Percentiles rank a stretch among this genome's conserved stretches.
phyloP scores from a whole-genome alignment of 2,113 vertebrate genomes.

The Emberiza fucata region DNA sequence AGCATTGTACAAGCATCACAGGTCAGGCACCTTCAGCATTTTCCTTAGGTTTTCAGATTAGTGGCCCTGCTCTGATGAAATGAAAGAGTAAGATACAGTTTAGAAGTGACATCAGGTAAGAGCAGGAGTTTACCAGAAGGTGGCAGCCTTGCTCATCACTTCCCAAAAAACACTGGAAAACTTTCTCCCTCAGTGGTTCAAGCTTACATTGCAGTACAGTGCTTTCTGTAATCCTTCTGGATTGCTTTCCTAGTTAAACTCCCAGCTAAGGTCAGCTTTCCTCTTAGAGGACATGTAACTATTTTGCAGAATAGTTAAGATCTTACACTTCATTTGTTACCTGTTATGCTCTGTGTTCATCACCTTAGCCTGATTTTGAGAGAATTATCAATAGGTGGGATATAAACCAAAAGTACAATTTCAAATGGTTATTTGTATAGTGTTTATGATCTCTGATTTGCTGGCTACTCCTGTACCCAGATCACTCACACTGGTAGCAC shows the following conservation, averaged over 20 bases:
- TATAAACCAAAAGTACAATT: background rate
- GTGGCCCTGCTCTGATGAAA: background rate
- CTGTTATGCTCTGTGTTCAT: background rate
- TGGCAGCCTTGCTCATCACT: slow-evolving; percentile 48
- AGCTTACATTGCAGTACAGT: background rate
- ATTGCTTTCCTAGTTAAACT: background rate
- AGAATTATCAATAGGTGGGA: background rate
- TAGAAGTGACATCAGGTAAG: background rate
- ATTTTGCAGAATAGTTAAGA: background rate
- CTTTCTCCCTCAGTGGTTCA: background rate
- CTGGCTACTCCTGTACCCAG: background rate
- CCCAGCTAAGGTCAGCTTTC: background rate
- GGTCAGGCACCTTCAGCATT: background rate
- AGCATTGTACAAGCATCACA: background rate
- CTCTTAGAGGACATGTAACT: background rate
- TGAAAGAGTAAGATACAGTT: background rate
- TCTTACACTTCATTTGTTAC: background rate
- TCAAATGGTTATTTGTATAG: background rate
- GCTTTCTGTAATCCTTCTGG: background rate
- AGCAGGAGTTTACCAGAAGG: slow-evolving; percentile 15
- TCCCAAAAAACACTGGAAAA: background rate
- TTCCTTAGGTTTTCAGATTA: background rate
- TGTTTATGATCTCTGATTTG: background rate
- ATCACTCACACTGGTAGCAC: background rate
- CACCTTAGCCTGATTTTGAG: background rate